Base-by-base conservation (phyloP, 92 coral and sea anemone genomes). In the Bergia puertoricense region DNA sequence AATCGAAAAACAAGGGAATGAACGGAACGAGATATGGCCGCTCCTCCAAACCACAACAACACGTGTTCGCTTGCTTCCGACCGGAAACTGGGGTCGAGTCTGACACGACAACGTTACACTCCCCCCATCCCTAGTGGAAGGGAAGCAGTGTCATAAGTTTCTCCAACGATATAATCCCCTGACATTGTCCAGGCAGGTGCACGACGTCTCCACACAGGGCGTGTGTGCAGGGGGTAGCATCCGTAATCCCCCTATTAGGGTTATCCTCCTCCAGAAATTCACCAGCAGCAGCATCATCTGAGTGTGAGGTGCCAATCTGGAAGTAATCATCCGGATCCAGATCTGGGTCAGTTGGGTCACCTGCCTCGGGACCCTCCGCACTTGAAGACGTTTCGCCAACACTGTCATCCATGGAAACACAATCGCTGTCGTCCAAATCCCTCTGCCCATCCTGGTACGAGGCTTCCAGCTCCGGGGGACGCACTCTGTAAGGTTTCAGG, bases 81-180 rank as follows among this genome's bases (percentile, higher is more conserved):
- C 7, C 50, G 50, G 65, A 56, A 14, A 10, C 11, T 56, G 11
- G 14, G 13, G 14, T 13, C 65, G 16, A 56, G 65, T 56, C 65
- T 10, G 15, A 56, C 20, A 23, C 56, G 59, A 74, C 40, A 66
- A 82, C 38, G 77, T 66, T 67, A 66, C 77, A 39, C 77, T 30
- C 88, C 88, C 3, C 44, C 88, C 88, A 56, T 72, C 67, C 88
- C 80, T 85, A 73, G 88, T 72, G 88, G 67, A 85, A 46, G 80
- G 48, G 73, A 77, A 42, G 71, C 80, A 48, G 44, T 75, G 75
- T 76, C 82, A 59, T 57, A 8, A 72, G 38, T 68, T 40, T 76
- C 74, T 71, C 89, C 89, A 15, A 56, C 38, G 14, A 86, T 44
- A 68, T 46, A 74, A 71, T 86, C 89, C 74, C 89, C 89, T 10